A percentile compares a stretch with the other conserved stretches of the same genome.
These are phyloP conservation scores for Chiloscyllium plagiosum DNA, from an alignment of 2,113 vertebrate genomes.

Conservation along the genomic window DNA sequence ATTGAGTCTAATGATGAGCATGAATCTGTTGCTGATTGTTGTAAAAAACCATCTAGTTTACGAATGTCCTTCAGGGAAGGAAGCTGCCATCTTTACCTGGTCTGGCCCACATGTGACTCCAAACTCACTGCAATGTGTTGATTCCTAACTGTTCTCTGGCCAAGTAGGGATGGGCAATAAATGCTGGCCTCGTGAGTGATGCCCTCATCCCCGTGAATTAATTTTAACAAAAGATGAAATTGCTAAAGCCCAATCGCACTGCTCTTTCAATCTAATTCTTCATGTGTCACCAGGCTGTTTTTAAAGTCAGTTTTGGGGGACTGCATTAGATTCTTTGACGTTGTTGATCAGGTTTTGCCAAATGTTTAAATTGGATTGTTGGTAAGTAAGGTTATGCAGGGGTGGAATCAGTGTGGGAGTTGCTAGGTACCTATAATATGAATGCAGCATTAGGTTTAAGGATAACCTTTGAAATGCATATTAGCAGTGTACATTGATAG, in stretches of 20 bases:
- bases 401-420: neutral
- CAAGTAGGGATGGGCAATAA: too few species aligned
- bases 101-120: too few species aligned
- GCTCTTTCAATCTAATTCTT: neutral
- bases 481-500: neutral
- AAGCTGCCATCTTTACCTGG: too few species aligned
- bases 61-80: too few species aligned
- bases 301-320: neutral
- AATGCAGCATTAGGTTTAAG: neutral
- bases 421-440: neutral
- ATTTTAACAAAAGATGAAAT: neutral
- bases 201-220: too few species aligned
- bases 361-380: neutral
- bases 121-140: too few species aligned
- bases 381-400: neutral
- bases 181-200: too few species aligned
- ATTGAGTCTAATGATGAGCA: too few species aligned
- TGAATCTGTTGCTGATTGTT: too few species aligned
- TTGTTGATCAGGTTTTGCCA: neutral
- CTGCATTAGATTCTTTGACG: neutral
- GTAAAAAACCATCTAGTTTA: too few species aligned
- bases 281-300: neutral
- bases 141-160: too few species aligned
- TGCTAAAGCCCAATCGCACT: neutral
- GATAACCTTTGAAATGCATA: neutral